Evolutionary conservation across 92 coral and sea anemone genomes (phyloP).

Genomic region (Pocillopora grandis): DNA sequence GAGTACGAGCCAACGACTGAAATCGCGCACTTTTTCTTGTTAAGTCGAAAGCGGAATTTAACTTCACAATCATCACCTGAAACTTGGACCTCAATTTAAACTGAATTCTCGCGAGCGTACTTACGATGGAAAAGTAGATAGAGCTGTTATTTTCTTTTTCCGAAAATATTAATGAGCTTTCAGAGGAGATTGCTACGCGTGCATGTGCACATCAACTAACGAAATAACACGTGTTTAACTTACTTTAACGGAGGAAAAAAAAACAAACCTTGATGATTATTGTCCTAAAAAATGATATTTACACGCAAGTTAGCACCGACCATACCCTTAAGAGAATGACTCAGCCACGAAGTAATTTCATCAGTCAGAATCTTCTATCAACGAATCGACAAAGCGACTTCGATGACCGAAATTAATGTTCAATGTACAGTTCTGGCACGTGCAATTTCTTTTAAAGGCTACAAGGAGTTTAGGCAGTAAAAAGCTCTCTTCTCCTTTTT

Average conservation of each 20-base stretch:
- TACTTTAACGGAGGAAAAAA: neutral
- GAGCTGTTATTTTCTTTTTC: neutral
- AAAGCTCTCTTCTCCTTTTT: neutral
- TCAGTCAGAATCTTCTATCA: neutral
- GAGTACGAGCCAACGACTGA: neutral
- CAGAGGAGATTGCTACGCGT: neutral
- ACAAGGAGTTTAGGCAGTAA: neutral
- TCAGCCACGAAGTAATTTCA: neutral
- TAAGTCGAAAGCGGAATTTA: constrained; percentile 1
- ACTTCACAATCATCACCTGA: neutral
- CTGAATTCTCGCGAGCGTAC: neutral
- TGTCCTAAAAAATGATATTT: neutral
- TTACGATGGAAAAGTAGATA: too few relatives aligned
- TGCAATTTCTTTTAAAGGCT: neutral
- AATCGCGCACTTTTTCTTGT: neutral
- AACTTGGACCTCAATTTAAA: neutral
- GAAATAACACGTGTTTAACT: constrained; percentile 4
- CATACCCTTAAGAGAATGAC: neutral
- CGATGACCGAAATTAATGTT: neutral
- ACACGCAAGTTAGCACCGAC: neutral
- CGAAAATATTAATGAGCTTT: neutral
- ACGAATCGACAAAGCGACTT: neutral
- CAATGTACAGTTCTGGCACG: constrained; percentile 18
- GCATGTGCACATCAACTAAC: neutral
- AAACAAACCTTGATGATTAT: neutral